Evolutionary conservation across 1,140 invertebrate genomes (phyloP), one percentile per base, ranked within the genome.

Genomic region (Hylaeus volcanicus): DNA sequence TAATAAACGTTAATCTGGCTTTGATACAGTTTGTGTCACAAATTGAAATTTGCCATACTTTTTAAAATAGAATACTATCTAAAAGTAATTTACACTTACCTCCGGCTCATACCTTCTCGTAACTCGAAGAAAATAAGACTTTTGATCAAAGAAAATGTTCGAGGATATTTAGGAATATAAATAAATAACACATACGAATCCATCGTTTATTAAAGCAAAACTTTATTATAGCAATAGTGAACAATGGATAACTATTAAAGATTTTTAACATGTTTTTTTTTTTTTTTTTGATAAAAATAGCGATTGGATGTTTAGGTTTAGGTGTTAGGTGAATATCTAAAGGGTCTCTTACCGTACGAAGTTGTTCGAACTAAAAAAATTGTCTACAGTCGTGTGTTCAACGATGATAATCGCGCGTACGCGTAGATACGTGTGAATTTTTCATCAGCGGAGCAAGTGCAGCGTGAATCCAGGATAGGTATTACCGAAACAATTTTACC

Each of bases 171-270:
- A n/a, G 5, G 64, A 64, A 78, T 70, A 41, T 5, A 60, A 68
- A 78, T 74, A 37, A 86, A 86, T 69, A 58, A 45, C 58, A 53
- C 39, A 39, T 78, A 75, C 85, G 73, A 71, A 85, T 88, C 81
- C 74, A 83, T 91, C 74, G 81, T 93, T 92, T 92, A 92, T 93
- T 92, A 93, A 93, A 93, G 92, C 92, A 92, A 93, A 93, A 92
- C 90, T 93, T 93, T 93, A 92, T 93, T 92, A 92, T 92, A 93
- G 92, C 92, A 93, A 93, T 92, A 92, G 91, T 93, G 92, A 93
- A 93, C 92, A 93, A 92, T 92, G 90, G 91, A 93, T 93, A 93
- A 93, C 91, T 92, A 91, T 92, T 92, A 92, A 92, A 92, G 91
- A 92, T 91, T 92, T 92, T 92, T 92, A 92, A 92, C 91, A 92